Base-by-base conservation (phyloP, 2,113 vertebrate species). In the Tylochromis polylepis region DNA sequence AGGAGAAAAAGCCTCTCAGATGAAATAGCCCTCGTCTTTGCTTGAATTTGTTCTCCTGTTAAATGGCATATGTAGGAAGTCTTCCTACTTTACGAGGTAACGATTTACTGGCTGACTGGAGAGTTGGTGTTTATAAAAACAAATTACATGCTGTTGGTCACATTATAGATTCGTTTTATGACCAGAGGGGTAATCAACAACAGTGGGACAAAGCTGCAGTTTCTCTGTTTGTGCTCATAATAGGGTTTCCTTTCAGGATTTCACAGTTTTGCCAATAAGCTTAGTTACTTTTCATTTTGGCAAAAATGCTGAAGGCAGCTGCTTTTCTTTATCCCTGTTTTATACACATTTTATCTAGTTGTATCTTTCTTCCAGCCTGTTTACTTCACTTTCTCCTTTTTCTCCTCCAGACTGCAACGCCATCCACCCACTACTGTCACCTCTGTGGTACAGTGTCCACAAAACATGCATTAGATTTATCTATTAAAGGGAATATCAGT, bases 381-480 rank as follows among this genome's bases (percentile, higher is more conserved):
- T 41, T 27, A 62, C 14, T 85, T 79, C 29, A 27, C 12, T 86
- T 85, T 65, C 2, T 57, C 4, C n/a, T 70, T 49, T 58, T 53
- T 36, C 10, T 78, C 20, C 72, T 53, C 9, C 10, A 46, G 55
- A 83, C 29, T 65, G 55, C 6, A 57, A 77, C 8, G 8, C n/a
- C 31, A 82, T 78, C 91, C 88, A 29, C 92, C 87, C 87, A 92
- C 90, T n/a, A 11, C 14, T 10, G 29, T 53, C 72, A 93, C 57
- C 82, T 85, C 67, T 67, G n/a, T 29, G 78, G 29, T n/a, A 29
- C 18, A 46, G 43, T 29, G 15, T 86, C 36, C 81, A 87, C 27
- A 87, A 86, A 81, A 41, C 27, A 91, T 18, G 84, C 82, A 43
- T 60, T 65, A 78, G 10, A 65, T 78, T 85, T 20, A 14, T 59